Evolutionary conservation across 2,888 invertebrate species (phyloP).

Genomic region (Sepioteuthis lessoniana): DNA sequence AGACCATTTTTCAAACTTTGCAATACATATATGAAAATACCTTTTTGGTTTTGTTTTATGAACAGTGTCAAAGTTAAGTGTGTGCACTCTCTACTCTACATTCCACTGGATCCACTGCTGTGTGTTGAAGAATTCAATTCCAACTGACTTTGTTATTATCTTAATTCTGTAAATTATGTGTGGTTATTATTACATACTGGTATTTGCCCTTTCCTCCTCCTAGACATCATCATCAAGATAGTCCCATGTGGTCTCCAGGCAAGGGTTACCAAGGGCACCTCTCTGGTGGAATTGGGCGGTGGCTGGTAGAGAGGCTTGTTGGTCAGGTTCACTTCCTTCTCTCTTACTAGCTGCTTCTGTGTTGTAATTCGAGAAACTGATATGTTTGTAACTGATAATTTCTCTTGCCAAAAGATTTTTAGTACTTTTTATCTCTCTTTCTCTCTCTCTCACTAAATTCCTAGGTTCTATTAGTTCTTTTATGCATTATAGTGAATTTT

Average conservation of each 20-base stretch:
- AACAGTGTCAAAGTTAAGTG: no score
- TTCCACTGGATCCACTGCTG: no score
- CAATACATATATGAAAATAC: no score
- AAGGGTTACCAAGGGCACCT: not conserved
- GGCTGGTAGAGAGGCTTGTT: not conserved
- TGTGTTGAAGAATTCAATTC: not conserved
- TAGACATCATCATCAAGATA: not conserved
- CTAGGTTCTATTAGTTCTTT: no score
- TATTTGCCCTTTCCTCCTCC: not conserved
- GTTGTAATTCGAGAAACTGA: not conserved
- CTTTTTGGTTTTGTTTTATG: no score
- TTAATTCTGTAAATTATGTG: slow-evolving; percentile 17
- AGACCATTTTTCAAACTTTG: no score
- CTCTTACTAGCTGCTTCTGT: not conserved
- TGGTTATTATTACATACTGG: not conserved
- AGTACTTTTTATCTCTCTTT: not conserved
- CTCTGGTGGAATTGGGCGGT: not conserved
- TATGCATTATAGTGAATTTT: no score
- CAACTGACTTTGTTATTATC: not conserved
- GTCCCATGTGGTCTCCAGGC: not conserved
- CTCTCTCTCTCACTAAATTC: not conserved
- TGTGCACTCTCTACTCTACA: no score
- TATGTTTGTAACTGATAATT: slow-evolving; percentile 16
- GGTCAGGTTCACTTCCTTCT: not conserved
- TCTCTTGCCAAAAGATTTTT: not conserved